Evolutionary conservation across 2,113 vertebrate genomes (phyloP), one percentile per base, ranked within the genome.

Genomic region (Poicephalus meyeri): DNA sequence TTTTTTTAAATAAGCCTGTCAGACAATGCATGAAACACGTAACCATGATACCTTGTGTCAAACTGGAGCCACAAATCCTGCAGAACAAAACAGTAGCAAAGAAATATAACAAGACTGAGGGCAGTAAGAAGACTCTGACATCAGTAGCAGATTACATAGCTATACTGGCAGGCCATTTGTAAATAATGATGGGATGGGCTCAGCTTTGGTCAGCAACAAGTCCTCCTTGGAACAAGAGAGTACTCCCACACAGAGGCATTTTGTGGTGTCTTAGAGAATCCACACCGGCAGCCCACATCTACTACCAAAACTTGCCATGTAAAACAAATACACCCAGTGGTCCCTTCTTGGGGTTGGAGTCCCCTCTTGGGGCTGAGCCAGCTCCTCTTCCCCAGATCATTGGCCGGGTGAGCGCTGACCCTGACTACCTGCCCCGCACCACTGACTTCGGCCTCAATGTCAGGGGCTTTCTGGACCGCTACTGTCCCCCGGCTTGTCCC

Each of bases 371-470:
- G 18, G 10, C 70, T 84, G 37, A 93, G 19, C 63, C n/a, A 0
- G 0, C 17, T 66, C 4, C 3, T 80, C 49, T 16, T 47, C 70
- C 60, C 16, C 96, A 99, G 99, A 99, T 99, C 93, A 99, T 99
- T 1, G 99, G 99, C 63, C 98, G 99, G 66, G 99, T 99, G 90
- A 99, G 99, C 1, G 99, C 99, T 4, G 99, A 99, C 97, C 99
- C 99, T 0, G 99, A 99, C 97, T 99, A 99, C 97, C 98, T 99
- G 92, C 99, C 99, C 77, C 98, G 99, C 55, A 99, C 99, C 35
- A 98, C 97, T 16, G 99, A 99, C 97, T 99, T 99, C 1, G 99
- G 99, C 78, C 98, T 99, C 97, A 99, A 99, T 1, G 98, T 99
- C 61, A 97, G 98, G 28, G 99, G 99, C 42, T 99, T 99, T 97